Conservation (phyloP, 2,888 invertebrate genomes). For the Scelioninae gen. 1 region DNA sequence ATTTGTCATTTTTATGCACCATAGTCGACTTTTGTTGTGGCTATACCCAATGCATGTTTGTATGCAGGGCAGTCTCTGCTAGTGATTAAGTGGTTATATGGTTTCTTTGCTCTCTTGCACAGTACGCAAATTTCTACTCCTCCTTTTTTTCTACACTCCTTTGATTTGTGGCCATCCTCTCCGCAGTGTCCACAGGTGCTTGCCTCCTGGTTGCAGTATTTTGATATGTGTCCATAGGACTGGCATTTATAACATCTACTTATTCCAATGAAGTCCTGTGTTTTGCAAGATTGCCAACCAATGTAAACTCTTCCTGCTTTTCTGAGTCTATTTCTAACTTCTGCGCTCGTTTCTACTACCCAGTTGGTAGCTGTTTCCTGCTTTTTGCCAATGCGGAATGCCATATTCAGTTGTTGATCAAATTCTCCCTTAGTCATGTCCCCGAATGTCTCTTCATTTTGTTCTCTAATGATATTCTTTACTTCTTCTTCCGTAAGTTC, state of each 20-base stretch:
- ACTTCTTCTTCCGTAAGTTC: background rate
- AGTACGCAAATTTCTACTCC: background rate
- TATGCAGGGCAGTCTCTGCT: constrained; percentile 18
- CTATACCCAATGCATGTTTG: background rate
- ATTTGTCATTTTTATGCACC: background rate
- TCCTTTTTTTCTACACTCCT: background rate
- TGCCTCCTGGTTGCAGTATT: constrained; percentile 44
- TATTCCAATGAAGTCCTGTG: constrained; percentile 45
- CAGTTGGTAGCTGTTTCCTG: constrained; percentile 29
- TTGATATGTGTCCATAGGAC: constrained; percentile 50
- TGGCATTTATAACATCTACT: constrained; percentile 70
- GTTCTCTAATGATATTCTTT: background rate
- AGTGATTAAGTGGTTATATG: background rate
- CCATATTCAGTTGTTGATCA: background rate
- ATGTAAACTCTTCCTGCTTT: constrained; percentile 40
- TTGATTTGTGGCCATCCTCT: constrained; percentile 19
- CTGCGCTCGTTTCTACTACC: constrained; percentile 39
- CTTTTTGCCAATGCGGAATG: constrained; percentile 15
- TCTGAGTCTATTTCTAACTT: constrained; percentile 27
- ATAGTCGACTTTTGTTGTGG: constrained; percentile 16
- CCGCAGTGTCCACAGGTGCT: constrained; percentile 55
- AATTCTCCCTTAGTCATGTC: background rate
- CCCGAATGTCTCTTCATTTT: constrained; percentile 20
- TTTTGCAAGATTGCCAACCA: constrained; percentile 52
- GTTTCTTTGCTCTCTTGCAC: constrained; percentile 5